These are phyloP conservation scores for Mormyrops attenuatus DNA, from an alignment of 2,797 vertebrate species.

Conservation along the genomic window DNA sequence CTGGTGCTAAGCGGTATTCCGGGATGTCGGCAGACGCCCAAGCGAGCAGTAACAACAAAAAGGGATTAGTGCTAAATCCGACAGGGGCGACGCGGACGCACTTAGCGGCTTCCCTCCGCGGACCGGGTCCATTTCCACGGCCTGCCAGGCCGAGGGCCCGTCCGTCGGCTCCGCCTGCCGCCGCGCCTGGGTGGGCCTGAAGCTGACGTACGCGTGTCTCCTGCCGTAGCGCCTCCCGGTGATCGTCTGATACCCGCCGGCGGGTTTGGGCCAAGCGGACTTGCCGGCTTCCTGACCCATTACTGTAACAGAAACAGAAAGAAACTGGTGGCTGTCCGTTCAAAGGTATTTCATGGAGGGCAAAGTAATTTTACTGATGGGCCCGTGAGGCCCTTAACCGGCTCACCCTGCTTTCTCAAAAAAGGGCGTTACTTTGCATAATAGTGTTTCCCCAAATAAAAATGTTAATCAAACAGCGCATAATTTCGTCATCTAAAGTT, in stretches of 20 bases:
- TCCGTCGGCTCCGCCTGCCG: constrained; percentile 47
- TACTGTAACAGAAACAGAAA: constrained; percentile 42
- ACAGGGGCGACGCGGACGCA: neutral
- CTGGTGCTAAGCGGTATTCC: neutral
- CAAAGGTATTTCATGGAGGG: neutral
- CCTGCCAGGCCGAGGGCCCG: constrained; percentile 40
- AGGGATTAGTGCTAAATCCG: neutral
- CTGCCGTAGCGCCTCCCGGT: constrained; percentile 62
- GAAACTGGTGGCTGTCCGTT: neutral
- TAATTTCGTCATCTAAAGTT: neutral
- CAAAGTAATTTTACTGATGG: neutral
- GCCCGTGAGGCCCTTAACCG: neutral
- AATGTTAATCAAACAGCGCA: neutral
- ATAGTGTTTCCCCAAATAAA: neutral
- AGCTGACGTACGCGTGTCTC: constrained; percentile 56
- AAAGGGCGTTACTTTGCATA: neutral
- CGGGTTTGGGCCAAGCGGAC: constrained; percentile 55
- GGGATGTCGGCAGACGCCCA: neutral
- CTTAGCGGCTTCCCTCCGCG: constrained; percentile 43
- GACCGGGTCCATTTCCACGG: constrained; percentile 48
- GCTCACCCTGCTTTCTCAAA: neutral
- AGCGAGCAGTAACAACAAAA: neutral
- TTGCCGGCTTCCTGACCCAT: constrained; percentile 69
- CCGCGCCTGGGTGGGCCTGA: constrained; percentile 54
- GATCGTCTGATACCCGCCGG: constrained; percentile 56